Base-by-base conservation (phyloP, 2,113 vertebrate species). In the Engraulis encrasicolus region DNA sequence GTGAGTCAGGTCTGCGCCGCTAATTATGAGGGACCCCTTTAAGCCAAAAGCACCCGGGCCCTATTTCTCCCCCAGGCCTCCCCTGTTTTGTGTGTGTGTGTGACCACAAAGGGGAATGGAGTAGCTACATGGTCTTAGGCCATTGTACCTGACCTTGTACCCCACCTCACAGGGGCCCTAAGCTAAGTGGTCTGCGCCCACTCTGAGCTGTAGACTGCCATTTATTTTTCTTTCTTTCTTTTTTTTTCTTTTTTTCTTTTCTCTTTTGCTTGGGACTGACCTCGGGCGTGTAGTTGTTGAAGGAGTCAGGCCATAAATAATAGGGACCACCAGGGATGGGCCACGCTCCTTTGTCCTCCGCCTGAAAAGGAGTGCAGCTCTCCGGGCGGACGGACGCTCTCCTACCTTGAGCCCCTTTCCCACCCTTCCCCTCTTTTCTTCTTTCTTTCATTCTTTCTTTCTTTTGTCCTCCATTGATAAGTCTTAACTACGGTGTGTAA, bases 401-500 rank as follows among this genome's bases (percentile, higher is more conserved):
- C 40, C 40, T 9, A 45, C 40, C 40, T 9, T 45, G n/a, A n/a
- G n/a, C 40, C 40, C 40, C 31, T 31, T 15, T 34, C 27, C 23
- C 27, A 11, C 66, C 27, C 14, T 14, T 14, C 12, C 7, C 23
- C 27, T 31, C 34, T 34, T 74, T 74, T 74, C 27, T 74, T 9
- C n/a, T n/a, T n/a, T n/a, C n/a, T n/a, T n/a, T n/a, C n/a, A n/a
- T n/a, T n/a, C n/a, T n/a, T n/a, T n/a, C n/a, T n/a, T n/a, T n/a
- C n/a, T n/a, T n/a, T n/a, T n/a, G n/a, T n/a, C 66, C 66, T 36
- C 66, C 15, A 15, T 15, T 18, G 66, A 74, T 74, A 74, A 74
- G 66, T 74, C 66, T 74, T 74, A 74, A 74, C 66, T 74, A 74
- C 66, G 34, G 66, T 31, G 31, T 74, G 66, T 74, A 31, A 74